phyloP scores from a whole-genome alignment of 2,797 vertebrate genomes.

The Hippopotamyrus pictus region DNA sequence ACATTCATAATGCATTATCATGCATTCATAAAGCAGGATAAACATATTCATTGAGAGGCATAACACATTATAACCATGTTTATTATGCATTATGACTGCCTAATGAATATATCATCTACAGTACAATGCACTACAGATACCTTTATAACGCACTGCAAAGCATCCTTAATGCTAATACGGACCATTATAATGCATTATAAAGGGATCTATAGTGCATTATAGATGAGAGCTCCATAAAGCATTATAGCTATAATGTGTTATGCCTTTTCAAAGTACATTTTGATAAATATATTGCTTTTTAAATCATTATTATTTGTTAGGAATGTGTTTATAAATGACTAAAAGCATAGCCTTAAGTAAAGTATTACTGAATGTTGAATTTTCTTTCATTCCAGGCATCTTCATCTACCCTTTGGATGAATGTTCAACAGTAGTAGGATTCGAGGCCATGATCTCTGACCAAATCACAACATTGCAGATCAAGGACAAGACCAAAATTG shows the following conservation, averaged over 20 bases:
- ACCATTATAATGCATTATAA: background rate
- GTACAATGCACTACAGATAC: background rate
- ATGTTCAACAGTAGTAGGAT: constrained; percentile 77
- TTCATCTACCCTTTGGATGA: constrained; percentile 92
- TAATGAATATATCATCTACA: background rate
- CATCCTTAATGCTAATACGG: background rate
- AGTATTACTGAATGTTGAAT: background rate
- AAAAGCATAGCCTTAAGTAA: background rate
- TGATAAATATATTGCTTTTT: background rate
- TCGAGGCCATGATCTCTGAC: constrained; percentile 78
- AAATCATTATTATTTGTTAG: background rate
- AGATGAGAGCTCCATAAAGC: background rate
- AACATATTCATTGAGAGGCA: background rate
- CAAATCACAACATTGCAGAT: constrained; percentile 83
- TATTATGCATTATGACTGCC: background rate
- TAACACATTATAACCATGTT: background rate
- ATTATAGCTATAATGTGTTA: background rate
- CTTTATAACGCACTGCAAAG: background rate
- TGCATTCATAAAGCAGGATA: background rate
- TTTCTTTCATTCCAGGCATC: constrained; percentile 62
- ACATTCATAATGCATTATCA: background rate
- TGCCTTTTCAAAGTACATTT: background rate
- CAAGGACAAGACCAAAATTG: constrained; percentile 87
- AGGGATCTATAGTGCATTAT: background rate
- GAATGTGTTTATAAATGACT: background rate